Percentiles rank a stretch among this genome's conserved stretches.
Evolutionary conservation across 2,797 vertebrate genomes (phyloP).

Genomic region (Paguma larvata): DNA sequence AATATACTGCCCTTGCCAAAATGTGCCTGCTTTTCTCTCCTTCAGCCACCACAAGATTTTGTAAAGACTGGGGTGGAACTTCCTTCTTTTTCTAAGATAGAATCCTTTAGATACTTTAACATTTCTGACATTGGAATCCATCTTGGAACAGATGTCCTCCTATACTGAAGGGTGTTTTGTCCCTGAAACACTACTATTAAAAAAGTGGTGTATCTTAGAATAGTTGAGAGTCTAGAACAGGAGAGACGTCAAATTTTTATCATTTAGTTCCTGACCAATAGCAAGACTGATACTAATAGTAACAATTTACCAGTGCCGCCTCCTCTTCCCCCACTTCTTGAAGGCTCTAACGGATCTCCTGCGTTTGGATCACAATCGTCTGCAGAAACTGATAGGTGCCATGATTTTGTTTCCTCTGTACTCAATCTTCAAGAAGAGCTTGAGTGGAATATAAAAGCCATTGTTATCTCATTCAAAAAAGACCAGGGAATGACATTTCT

Average conservation of each 20-base stretch:
- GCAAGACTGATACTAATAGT: not conserved
- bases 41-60: not conserved
- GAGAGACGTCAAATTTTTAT: not conserved
- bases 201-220: not conserved
- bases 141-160: not conserved
- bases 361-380: not conserved
- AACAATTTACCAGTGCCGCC: not conserved
- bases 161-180: not conserved
- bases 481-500: not conserved
- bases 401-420: not conserved
- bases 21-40: not conserved
- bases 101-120: not conserved
- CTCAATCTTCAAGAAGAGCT: not conserved
- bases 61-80: not conserved
- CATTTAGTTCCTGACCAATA: not conserved
- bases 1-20: not conserved
- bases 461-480: not conserved
- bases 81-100: not conserved
- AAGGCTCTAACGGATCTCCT: not conserved
- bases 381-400: not conserved
- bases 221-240: not conserved
- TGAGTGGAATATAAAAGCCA: conserved; percentile 28
- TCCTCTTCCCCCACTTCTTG: not conserved
- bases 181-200: not conserved
- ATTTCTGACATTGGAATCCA: not conserved